These are phyloP conservation scores for Drosophila repleta DNA, from an alignment of 1,140 invertebrate genomes.

Conservation along the genomic window DNA sequence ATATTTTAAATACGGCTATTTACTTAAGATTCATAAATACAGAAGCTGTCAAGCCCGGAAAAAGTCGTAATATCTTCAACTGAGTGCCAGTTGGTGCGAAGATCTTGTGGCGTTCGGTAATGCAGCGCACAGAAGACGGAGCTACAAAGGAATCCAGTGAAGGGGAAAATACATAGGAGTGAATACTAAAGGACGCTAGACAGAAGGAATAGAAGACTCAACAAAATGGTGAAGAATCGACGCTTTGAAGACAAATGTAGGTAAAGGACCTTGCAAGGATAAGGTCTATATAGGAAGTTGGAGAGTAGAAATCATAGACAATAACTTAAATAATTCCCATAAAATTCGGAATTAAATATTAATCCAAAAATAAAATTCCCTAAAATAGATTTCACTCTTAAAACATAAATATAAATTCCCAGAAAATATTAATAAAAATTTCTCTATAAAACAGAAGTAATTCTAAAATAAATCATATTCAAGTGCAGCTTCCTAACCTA, in stretches of 20 bases:
- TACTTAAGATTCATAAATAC: slow-evolving; percentile 21
- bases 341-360: no score
- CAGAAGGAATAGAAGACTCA: neutral
- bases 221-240: slow-evolving; percentile 45
- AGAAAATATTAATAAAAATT: neutral
- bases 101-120: slow-evolving; percentile 20
- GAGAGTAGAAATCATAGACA: no score
- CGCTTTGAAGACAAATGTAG: slow-evolving; percentile 37
- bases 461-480: neutral
- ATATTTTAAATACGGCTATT: slow-evolving; percentile 13
- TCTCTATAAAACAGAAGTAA: no score
- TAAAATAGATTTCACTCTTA: neutral
- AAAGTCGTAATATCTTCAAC: slow-evolving; percentile 1
- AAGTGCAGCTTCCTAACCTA: neutral
- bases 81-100: slow-evolving; percentile 12
- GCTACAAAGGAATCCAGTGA: neutral
- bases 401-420: neutral
- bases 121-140: slow-evolving; percentile 2
- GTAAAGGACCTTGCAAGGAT: neutral
- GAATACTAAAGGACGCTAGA: neutral
- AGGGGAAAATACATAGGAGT: neutral
- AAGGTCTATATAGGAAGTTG: neutral
- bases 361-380: no score
- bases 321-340: no score
- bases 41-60: slow-evolving; percentile 14